Conservation (phyloP, 2,113 vertebrate species). For the Rhizomys pruinosus region DNA sequence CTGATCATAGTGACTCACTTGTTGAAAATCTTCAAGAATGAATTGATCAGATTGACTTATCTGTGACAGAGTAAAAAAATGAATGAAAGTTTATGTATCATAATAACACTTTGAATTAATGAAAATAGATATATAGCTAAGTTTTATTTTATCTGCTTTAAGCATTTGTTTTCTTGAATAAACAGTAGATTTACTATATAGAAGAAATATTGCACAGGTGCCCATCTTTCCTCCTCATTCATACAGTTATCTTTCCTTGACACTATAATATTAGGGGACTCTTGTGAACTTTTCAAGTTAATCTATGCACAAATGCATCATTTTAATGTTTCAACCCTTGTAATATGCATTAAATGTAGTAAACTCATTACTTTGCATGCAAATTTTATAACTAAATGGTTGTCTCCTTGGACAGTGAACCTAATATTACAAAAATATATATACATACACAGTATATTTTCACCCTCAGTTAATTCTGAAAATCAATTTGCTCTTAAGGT, state of each 20-base stretch:
- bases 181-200: background rate
- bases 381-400: conserved; percentile 19
- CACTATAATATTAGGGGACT: background rate
- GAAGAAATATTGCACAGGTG: background rate
- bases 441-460: background rate
- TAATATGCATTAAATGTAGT: background rate
- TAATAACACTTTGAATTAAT: background rate
- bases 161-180: conserved; percentile 38
- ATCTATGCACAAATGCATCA: background rate
- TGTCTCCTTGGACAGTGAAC: background rate
- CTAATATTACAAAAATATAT: background rate
- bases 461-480: background rate
- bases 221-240: background rate
- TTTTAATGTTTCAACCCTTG: conserved; percentile 4
- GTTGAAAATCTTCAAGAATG: background rate
- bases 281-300: background rate
- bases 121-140: background rate
- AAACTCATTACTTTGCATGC: conserved; percentile 26
- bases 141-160: background rate
- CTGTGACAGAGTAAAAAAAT: background rate
- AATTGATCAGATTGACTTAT: background rate
- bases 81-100: background rate
- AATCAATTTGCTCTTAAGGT: background rate
- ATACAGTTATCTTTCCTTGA: background rate
- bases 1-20: background rate